Evolutionary conservation across 2,113 vertebrate genomes (phyloP).

Genomic region (Trematomus loennbergii): DNA sequence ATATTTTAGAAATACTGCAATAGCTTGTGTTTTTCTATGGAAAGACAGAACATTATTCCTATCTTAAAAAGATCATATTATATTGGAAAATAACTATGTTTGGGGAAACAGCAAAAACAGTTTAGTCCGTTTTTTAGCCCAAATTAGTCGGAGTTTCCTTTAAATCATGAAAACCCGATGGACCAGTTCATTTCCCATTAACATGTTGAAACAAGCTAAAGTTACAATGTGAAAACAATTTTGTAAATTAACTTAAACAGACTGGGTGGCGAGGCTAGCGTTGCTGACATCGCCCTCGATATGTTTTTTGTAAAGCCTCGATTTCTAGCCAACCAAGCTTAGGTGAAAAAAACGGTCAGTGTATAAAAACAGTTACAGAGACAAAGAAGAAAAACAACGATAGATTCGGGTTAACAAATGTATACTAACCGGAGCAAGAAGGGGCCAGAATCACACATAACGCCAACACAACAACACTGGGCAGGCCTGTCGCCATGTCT

Average conservation of each 20-base stretch:
- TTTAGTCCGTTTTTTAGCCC: too few species aligned
- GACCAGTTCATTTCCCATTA: background rate
- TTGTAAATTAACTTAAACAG: background rate
- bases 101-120: background rate
- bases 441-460: constrained; percentile 31
- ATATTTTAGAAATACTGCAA: background rate
- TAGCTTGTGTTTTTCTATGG: too few species aligned
- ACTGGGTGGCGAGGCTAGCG: background rate
- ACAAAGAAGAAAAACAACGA: background rate
- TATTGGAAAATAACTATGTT: background rate
- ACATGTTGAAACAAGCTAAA: rapidly evolving
- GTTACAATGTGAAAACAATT: background rate
- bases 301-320: background rate
- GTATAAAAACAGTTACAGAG: rapidly evolving
- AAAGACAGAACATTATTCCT: background rate
- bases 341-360: background rate
- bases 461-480: constrained; percentile 27
- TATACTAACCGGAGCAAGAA: constrained; percentile 62
- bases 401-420: rapidly evolving
- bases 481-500: constrained; percentile 67
- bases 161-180: too few species aligned
- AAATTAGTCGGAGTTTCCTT: background rate
- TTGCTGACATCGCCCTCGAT: constrained; percentile 28
- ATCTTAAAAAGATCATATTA: background rate
- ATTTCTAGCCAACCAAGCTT: background rate